phyloP scores from a whole-genome alignment of 2,113 vertebrate genomes.

The Trematocara variabile region DNA sequence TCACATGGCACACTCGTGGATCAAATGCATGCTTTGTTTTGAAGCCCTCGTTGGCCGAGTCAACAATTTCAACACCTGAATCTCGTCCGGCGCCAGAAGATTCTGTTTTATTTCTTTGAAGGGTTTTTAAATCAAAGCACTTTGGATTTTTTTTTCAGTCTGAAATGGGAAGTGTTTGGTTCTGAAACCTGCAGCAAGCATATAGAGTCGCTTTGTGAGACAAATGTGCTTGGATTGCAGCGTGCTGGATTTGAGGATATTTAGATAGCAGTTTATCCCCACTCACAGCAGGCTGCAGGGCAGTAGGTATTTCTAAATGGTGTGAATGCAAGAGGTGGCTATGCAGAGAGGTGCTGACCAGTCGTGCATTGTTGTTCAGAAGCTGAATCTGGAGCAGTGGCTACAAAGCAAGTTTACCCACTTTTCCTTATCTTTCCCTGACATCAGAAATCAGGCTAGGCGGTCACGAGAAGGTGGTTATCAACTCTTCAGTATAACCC shows the following conservation, averaged over 20 bases:
- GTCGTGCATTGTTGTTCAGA: not conserved
- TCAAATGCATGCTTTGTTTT: not conserved
- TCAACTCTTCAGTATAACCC: not conserved
- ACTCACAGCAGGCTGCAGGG: not conserved
- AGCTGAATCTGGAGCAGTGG: rapidly evolving
- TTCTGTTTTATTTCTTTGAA: not conserved
- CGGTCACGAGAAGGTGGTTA: not conserved
- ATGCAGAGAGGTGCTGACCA: not conserved
- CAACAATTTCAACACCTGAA: not conserved
- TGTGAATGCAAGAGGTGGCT: not conserved
- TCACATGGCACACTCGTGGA: not conserved
- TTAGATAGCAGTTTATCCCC: constrained; percentile 2
- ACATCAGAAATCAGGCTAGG: not conserved
- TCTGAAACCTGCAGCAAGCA: not conserved
- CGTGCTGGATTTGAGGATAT: not conserved
- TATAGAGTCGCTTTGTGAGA: not conserved
- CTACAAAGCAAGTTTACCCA: not conserved
- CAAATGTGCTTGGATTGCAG: constrained; percentile 7
- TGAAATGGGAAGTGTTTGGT: not conserved
- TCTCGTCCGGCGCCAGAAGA: not conserved
- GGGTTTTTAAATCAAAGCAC: not conserved
- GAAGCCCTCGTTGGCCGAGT: not conserved
- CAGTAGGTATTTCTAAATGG: not conserved
- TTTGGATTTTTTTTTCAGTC: not conserved
- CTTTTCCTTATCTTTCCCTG: not conserved